A percentile compares a stretch with the other conserved stretches of the same genome.
Evolutionary conservation across 1,140 invertebrate species (phyloP).

Genomic region (Drosophila pectinifera): DNA sequence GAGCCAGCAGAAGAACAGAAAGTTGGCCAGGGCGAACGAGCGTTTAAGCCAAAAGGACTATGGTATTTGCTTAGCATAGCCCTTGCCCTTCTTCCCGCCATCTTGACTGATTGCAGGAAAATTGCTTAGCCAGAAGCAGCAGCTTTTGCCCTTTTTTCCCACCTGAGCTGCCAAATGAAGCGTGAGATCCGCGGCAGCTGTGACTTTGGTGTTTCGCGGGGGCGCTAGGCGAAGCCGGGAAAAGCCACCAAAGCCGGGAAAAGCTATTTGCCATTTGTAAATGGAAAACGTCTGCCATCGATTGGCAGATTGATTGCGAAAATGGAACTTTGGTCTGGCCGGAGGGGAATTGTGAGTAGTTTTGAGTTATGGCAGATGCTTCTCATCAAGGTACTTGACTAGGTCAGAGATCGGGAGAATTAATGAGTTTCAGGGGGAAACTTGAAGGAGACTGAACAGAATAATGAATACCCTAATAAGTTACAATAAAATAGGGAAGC

Average conservation of each 20-base stretch:
- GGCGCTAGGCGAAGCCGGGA: neutral
- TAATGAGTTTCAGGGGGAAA: slow-evolving; percentile 1
- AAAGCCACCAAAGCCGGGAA: slow-evolving; percentile 17
- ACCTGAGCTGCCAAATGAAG: slow-evolving; percentile 62
- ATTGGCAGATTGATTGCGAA: slow-evolving; percentile 59
- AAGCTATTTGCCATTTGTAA: slow-evolving; percentile 54
- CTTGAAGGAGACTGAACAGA: no score
- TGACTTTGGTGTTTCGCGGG: slow-evolving; percentile 28
- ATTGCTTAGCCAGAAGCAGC: slow-evolving; percentile 27
- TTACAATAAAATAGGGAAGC: no score
- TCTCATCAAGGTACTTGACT: neutral
- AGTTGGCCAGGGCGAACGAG: slow-evolving; percentile 46
- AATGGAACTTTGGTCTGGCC: slow-evolving; percentile 3
- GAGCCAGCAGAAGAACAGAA: slow-evolving; percentile 33
- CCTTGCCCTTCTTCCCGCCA: slow-evolving; percentile 1
- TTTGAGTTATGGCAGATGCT: slow-evolving; percentile 16
- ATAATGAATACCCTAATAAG: no score
- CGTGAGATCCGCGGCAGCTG: slow-evolving; percentile 59
- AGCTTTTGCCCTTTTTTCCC: slow-evolving; percentile 4
- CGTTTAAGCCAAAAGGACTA: slow-evolving; percentile 67
- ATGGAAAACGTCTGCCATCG: slow-evolving; percentile 46
- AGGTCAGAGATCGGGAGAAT: neutral
- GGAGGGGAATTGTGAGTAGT: slow-evolving; percentile 10
- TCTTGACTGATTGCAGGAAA: slow-evolving; percentile 36
- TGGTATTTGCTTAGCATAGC: slow-evolving; percentile 54